Percentiles rank a stretch among this genome's conserved stretches.
These are phyloP conservation scores for Drosophila monieri DNA, from an alignment of 2,888 invertebrate genomes.

Conservation along the genomic window DNA sequence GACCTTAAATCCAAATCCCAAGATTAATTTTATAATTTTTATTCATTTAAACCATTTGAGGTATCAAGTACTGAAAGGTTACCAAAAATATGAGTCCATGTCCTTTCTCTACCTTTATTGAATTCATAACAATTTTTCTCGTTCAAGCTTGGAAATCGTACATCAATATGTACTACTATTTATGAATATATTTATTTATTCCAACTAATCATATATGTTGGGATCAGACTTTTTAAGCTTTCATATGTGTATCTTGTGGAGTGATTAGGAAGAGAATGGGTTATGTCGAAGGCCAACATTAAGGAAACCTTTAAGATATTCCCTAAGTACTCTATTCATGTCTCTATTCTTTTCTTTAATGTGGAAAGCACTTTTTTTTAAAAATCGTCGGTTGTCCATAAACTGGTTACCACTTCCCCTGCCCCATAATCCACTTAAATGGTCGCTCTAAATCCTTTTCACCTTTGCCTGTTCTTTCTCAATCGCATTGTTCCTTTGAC, in stretches of 20 bases:
- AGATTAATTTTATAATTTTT: neutral
- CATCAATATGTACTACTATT: too few relatives aligned
- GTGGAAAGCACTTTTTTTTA: neutral
- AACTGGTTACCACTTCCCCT: conserved; percentile 8
- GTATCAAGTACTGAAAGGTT: neutral
- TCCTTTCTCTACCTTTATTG: too few relatives aligned
- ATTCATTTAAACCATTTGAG: neutral
- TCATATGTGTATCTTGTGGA: too few relatives aligned
- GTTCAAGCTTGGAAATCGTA: too few relatives aligned
- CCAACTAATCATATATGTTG: too few relatives aligned
- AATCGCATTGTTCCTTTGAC: conserved; percentile 48
- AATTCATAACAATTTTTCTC: neutral
- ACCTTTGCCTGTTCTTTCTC: conserved; percentile 17
- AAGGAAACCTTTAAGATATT: neutral
- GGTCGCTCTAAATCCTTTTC: conserved; percentile 12
- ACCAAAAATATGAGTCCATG: neutral
- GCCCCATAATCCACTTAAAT: conserved; percentile 24
- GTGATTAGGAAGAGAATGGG: too few relatives aligned
- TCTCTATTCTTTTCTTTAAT: neutral
- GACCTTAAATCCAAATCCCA: neutral
- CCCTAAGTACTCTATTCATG: neutral
- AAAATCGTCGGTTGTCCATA: neutral
- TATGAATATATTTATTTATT: too few relatives aligned
- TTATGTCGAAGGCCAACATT: too few relatives aligned
- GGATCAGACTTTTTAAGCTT: too few relatives aligned